These are phyloP conservation scores for Amyelois transitella DNA, from an alignment of 1,140 invertebrate genomes.

Conservation along the genomic window DNA sequence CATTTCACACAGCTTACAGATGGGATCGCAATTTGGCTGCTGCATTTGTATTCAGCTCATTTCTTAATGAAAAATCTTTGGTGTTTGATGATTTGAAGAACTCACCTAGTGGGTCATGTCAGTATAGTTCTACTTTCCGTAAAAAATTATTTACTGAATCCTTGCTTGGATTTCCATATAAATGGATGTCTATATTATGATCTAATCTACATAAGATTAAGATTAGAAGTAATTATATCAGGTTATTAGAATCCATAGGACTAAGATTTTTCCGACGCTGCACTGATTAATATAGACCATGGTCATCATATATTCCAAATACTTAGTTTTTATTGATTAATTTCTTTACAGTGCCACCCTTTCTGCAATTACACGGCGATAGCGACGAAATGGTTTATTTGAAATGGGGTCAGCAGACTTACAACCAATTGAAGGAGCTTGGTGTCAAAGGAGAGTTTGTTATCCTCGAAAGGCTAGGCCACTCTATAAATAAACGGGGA, in stretches of 20 bases:
- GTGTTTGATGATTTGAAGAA: slow-evolving; percentile 75
- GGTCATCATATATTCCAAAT: too few species aligned
- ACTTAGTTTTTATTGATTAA: not conserved
- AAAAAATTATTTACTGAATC: not conserved
- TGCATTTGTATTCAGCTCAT: slow-evolving; percentile 82
- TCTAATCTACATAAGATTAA: too few species aligned
- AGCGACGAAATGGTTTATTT: slow-evolving; percentile 46
- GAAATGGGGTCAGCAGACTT: slow-evolving; percentile 44
- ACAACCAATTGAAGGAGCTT: slow-evolving; percentile 31
- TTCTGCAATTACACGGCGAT: slow-evolving; percentile 59
- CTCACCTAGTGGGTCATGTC: slow-evolving; percentile 20
- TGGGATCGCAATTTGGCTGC: slow-evolving; percentile 78
- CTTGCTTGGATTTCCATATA: too few species aligned
- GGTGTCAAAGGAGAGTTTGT: slow-evolving; percentile 53
- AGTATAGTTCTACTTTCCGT: too few species aligned
- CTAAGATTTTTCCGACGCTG: too few species aligned
- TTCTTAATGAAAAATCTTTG: slow-evolving; percentile 79
- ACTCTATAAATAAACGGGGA: slow-evolving; percentile 50
- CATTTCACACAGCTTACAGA: slow-evolving; percentile 80
- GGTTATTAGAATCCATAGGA: too few species aligned
- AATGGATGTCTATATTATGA: too few species aligned
- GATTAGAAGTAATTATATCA: too few species aligned
- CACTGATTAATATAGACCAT: too few species aligned
- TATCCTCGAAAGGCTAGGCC: slow-evolving; percentile 44
- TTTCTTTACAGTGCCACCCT: slow-evolving; percentile 45